phyloP scores from a whole-genome alignment of 2,888 invertebrate genomes.

The Eristalis intricaria region DNA sequence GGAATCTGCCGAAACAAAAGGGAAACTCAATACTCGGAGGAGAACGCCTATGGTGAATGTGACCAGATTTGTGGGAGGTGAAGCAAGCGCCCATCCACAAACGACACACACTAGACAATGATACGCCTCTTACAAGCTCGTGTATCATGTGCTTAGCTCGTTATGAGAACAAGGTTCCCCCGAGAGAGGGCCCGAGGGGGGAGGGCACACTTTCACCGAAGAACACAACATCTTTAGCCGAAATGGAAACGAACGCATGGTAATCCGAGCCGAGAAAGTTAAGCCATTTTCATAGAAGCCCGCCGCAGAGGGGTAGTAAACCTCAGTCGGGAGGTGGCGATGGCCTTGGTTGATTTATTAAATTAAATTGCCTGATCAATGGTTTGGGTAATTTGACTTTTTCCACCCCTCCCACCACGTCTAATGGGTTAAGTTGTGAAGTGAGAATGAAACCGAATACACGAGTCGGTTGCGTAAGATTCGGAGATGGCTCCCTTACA shows the following conservation, averaged over 20 bases:
- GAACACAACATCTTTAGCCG: background rate
- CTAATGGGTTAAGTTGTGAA: conserved; percentile 18
- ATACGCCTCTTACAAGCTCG: conserved; percentile 27
- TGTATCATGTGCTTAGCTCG: conserved; percentile 24
- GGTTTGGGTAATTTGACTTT: conserved; percentile 14
- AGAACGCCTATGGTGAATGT: background rate
- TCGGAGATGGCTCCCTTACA: background rate
- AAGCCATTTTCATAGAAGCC: conserved; percentile 19
- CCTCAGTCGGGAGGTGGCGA: background rate
- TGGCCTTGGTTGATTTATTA: conserved; percentile 76
- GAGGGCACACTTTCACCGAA: background rate
- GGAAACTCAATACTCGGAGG: conserved; percentile 16
- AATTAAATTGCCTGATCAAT: conserved; percentile 76
- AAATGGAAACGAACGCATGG: conserved; percentile 24
- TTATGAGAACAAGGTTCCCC: conserved; percentile 2
- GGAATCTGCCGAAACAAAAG: conserved; percentile 22
- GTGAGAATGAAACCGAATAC: conserved; percentile 11
- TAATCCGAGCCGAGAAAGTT: conserved; percentile 27
- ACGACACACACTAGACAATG: conserved; percentile 10
- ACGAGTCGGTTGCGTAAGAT: conserved; percentile 8
- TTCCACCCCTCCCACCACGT: background rate
- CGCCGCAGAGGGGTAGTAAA: background rate
- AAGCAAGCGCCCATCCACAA: conserved; percentile 3
- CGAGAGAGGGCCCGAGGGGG: background rate
- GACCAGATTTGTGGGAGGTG: conserved; percentile 18